These are phyloP conservation scores for Maconellicoccus hirsutus DNA, from an alignment of 1,140 invertebrate species.

Conservation along the genomic window DNA sequence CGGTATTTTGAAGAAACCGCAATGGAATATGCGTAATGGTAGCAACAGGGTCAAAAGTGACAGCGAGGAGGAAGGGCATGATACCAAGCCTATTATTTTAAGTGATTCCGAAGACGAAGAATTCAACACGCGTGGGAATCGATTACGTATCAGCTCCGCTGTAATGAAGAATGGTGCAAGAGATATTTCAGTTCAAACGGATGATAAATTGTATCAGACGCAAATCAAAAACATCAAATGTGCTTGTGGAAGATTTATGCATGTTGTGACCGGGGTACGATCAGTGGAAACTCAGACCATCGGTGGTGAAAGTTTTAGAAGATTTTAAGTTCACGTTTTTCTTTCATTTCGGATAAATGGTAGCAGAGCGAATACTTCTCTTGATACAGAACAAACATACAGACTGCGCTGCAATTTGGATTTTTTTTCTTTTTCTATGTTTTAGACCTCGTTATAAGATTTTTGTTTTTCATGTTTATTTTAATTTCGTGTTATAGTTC, in stretches of 20 bases:
- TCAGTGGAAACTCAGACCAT: neutral
- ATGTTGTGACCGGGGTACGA: neutral
- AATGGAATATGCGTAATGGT: neutral
- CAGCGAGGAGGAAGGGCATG: neutral
- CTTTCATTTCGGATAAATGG: no score
- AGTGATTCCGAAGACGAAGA: constrained; percentile 9
- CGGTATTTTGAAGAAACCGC: neutral
- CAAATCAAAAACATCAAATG: neutral
- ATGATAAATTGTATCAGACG: neutral
- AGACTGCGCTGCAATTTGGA: no score
- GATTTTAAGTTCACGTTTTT: no score
- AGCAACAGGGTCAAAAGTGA: neutral
- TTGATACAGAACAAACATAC: no score
- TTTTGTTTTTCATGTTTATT: no score
- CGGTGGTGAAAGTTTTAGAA: neutral
- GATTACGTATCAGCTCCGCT: neutral
- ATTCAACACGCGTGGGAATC: neutral
- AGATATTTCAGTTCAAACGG: neutral
- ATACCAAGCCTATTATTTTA: neutral
- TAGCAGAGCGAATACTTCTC: no score
- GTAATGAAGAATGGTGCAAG: neutral
- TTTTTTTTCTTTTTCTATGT: no score
- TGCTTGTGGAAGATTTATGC: constrained; percentile 3
- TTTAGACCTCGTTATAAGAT: no score
- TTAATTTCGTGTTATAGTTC: no score